A percentile compares a stretch with the other conserved stretches of the same genome.
Evolutionary conservation across 1,140 invertebrate species (phyloP).

Genomic region (Bombyx mandarina): DNA sequence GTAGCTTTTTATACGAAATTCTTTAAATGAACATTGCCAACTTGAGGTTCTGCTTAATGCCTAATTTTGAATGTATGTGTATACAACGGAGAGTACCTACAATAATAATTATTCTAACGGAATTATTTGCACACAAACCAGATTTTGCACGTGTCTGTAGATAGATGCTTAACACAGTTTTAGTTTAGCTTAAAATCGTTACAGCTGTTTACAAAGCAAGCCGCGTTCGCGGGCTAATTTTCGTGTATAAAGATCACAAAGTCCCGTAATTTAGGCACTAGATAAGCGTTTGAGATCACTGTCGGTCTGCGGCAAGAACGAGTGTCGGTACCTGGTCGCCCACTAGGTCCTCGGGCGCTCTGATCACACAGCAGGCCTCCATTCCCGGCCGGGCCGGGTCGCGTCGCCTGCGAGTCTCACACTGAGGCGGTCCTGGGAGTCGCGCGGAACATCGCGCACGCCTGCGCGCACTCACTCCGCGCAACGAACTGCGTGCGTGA

Average conservation of each 20-base stretch:
- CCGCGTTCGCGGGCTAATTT: conserved; percentile 6
- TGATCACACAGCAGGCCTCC: conserved; percentile 55
- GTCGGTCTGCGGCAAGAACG: conserved; percentile 5
- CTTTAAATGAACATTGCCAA: no score
- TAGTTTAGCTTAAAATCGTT: no score
- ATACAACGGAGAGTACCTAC: no score
- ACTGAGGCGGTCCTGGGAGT: conserved; percentile 14
- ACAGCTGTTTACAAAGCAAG: conserved; percentile 14
- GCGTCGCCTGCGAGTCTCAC: conserved; percentile 11
- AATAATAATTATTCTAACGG: no score
- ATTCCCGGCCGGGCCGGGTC: conserved; percentile 50
- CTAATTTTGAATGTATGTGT: no score
- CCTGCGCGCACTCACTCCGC: conserved; percentile 52
- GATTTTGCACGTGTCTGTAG: no score
- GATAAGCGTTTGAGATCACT: conserved; percentile 11
- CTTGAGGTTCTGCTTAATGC: no score
- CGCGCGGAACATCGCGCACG: conserved; percentile 36
- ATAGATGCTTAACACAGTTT: no score
- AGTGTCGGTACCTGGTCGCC: conserved; percentile 54
- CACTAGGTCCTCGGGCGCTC: conserved; percentile 55
- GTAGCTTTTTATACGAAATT: no score
- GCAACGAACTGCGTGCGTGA: conserved; percentile 47
- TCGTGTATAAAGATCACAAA: not conserved
- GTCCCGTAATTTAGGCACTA: conserved; percentile 8
- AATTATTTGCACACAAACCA: no score